A percentile compares a stretch with the other conserved stretches of the same genome.
Conservation (phyloP, 2,797 vertebrate genomes). For the Phrynocephalus vlangalii region DNA sequence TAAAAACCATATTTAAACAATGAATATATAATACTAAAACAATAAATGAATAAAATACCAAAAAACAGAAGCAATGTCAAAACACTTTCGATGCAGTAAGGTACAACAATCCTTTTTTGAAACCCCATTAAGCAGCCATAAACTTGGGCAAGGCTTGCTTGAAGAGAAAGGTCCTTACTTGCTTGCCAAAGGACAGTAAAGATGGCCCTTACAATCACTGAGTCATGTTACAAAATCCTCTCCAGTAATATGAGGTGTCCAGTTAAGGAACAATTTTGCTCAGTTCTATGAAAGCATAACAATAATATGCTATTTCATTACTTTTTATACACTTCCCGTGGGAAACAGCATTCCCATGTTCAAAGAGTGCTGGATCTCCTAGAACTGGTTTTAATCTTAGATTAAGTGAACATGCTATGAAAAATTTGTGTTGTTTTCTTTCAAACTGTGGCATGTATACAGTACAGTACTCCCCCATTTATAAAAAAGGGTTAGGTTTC, state of each 20-base stretch:
- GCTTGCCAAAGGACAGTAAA: neutral
- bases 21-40: too few relatives aligned
- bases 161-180: too few relatives aligned
- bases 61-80: too few relatives aligned
- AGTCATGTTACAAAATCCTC: neutral
- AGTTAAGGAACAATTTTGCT: constrained; percentile 12
- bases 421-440: constrained; percentile 9
- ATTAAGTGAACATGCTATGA: neutral
- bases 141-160: too few relatives aligned
- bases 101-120: too few relatives aligned
- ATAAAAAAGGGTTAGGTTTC: too few relatives aligned
- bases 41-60: too few relatives aligned
- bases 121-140: too few relatives aligned
- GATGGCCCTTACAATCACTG: neutral
- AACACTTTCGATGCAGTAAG: too few relatives aligned
- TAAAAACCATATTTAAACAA: too few relatives aligned
- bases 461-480: neutral
- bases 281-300: constrained; percentile 1
- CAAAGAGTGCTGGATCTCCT: neutral
- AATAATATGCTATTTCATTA: neutral
- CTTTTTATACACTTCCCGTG: fast-evolving
- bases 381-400: neutral
- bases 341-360: neutral
- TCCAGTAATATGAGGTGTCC: neutral
- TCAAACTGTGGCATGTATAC: neutral